Base-by-base conservation (phyloP, 2,888 invertebrate species). In the Alloplasta piceator region DNA sequence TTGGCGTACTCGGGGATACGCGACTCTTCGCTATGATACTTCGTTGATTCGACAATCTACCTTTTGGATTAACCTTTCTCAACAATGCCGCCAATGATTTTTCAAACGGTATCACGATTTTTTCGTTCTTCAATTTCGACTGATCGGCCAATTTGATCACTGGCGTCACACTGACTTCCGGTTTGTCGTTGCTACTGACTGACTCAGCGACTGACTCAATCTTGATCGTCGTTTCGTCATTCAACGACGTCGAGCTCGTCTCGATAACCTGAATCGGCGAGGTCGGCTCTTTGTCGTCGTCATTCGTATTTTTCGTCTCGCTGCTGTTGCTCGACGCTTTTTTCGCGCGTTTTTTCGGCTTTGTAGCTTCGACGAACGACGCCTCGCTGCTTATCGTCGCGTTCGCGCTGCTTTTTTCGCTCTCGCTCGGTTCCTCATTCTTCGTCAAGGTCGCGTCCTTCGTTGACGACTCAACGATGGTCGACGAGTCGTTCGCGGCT, bases 11-110 rank as follows among this genome's bases (percentile, higher is more conserved):
- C 4, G 61, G 58, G 0, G 73, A 38, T 4, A 46, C 41, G 1
- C 72, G 5, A 10, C 38, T 56, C 48, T 79, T 80, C 0, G 66
- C 26, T 48, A 56, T 78, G 4, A 67, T 64, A 74, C 60, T 82
- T 36, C 80, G 74, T 3, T 63, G 63, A 74, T 78, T 55, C 1
- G 77, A 73, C 9, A 73, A 52, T 60, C 76, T 73, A 14, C 76
- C 74, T 36, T 79, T 81, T 0, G 68, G 58, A 48, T 83, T 75
- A 0, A 82, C 80, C n/a, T 60, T 83, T 77, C 71, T 78, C 50
- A 82, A 38, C 39, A 82, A 38, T n/a, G 78, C 68, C 2, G 82
- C 80, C 50, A 83, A 50, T 4, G 79, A 72, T 74, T 82, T 82
- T 50, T 75, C 71, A 52, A 82, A 43, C 5, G 77, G 66, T 7